These are phyloP conservation scores for Heliconius ismenius DNA, from an alignment of 2,888 invertebrate genomes.

Conservation along the genomic window DNA sequence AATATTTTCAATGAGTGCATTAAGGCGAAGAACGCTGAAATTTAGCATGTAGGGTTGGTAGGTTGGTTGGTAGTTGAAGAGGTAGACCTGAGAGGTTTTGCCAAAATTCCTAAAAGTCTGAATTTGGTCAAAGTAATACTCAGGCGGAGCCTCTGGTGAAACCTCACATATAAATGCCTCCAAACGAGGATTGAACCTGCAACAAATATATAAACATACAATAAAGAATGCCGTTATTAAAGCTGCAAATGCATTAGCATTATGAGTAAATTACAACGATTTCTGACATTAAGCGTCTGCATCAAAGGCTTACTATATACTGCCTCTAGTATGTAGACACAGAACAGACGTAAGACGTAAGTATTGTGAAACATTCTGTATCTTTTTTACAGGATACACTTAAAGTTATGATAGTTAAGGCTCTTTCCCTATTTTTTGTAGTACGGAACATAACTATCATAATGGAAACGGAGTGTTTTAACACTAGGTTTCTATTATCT, in stretches of 20 bases:
- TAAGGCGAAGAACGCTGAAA: too few species aligned
- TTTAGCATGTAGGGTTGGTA: too few species aligned
- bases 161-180: too few species aligned
- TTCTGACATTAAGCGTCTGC: slow-evolving; percentile 16
- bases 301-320: slow-evolving; percentile 18
- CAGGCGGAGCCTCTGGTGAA: too few species aligned
- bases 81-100: too few species aligned
- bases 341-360: not conserved
- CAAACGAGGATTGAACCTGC: not conserved
- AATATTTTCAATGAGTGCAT: too few species aligned
- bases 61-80: too few species aligned
- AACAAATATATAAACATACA: not conserved
- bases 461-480: not conserved
- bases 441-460: not conserved
- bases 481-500: not conserved
- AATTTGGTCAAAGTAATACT: not conserved
- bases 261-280: slow-evolving; percentile 12
- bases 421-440: not conserved
- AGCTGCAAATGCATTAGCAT: slow-evolving; percentile 13
- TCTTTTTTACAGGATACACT: not conserved
- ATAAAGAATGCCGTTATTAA: not conserved
- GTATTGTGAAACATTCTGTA: not conserved
- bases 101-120: not conserved
- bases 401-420: not conserved
- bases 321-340: not conserved